Base-by-base conservation (phyloP, 92 coral and sea anemone genomes). In the Nematostella vectensis region DNA sequence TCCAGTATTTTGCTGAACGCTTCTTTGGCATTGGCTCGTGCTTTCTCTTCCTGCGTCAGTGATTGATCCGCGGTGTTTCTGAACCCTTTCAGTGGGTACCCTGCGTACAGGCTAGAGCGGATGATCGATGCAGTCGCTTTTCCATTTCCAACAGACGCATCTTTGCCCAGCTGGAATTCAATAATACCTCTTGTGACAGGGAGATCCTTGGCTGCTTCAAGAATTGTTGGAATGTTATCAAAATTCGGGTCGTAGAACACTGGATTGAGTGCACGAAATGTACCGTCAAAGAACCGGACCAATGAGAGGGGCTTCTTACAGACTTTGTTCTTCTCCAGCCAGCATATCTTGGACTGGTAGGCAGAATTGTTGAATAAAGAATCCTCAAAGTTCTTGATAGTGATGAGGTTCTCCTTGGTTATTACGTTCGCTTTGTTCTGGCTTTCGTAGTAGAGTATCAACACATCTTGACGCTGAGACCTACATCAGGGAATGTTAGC, bases 201-300 rank as follows among this genome's bases (percentile, higher is more conserved):
- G 3, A 61, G 24, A 19, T 16, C 17, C 19, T 57, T 71, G 6
- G 89, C 89, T 0, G 67, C 13, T 9, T 37, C 59, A 1, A 82
- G 63, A 27, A 82, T 83, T 11, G 30, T 29, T n/a, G 83, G 38
- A 24, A 82, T 82, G 13, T 82, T 71, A 2, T 58, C 44, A 58
- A 67, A 82, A 9, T 66, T 18, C 2, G 89, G 69, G 38, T 82
- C 89, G 33, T 63, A 42, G 27, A 82, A 63, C 1, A 11, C 13
- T 0, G 73, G 77, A 39, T 71, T 45, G 8, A 76, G 10, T 6
- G 44, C 48, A 12, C 31, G 10, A 37, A 75, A 77, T 1, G 72
- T 71, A 12, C 89, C 89, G 25, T 82, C 89, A 50, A 82, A 82
- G 44, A 82, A 76, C 16, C 89, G 61, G 22, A 76, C 61, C 23